Evolutionary conservation across 1,140 invertebrate genomes (phyloP).

Genomic region (Magallana angulata): DNA sequence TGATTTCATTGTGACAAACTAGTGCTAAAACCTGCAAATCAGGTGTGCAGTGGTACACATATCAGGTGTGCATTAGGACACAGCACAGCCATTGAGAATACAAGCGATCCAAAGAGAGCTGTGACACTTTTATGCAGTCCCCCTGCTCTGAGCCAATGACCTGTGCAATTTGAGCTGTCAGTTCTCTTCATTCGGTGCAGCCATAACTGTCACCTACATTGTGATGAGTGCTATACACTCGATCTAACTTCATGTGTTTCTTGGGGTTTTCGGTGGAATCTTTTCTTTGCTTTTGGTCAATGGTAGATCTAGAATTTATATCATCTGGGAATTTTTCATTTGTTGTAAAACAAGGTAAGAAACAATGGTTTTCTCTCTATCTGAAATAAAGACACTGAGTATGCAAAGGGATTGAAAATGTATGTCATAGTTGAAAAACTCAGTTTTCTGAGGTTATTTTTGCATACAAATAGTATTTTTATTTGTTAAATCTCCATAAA

Average conservation of each 20-base stretch:
- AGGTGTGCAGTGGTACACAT: neutral
- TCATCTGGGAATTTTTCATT: neutral
- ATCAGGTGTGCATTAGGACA: too few species aligned
- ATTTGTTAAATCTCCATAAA: too few species aligned
- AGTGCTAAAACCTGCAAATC: neutral
- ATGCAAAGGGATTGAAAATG: too few species aligned
- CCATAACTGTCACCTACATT: constrained; percentile 1
- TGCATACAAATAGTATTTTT: too few species aligned
- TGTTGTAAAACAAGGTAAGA: neutral
- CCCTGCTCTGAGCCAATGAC: neutral
- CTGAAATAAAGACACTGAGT: too few species aligned
- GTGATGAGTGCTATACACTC: neutral
- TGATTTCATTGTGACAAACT: neutral
- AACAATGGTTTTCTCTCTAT: too few species aligned
- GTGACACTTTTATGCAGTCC: constrained; percentile 16
- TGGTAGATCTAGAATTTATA: neutral
- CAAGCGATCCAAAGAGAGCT: neutral
- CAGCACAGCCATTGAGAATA: neutral
- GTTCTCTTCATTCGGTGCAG: neutral
- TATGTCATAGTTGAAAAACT: too few species aligned
- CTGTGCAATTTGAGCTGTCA: neutral
- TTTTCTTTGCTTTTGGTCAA: neutral
- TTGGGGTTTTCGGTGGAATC: neutral
- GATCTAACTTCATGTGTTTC: neutral
- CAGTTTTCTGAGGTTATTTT: too few species aligned